Base-by-base conservation (phyloP, 2,888 invertebrate genomes). In the Pyrocoelia pectoralis region DNA sequence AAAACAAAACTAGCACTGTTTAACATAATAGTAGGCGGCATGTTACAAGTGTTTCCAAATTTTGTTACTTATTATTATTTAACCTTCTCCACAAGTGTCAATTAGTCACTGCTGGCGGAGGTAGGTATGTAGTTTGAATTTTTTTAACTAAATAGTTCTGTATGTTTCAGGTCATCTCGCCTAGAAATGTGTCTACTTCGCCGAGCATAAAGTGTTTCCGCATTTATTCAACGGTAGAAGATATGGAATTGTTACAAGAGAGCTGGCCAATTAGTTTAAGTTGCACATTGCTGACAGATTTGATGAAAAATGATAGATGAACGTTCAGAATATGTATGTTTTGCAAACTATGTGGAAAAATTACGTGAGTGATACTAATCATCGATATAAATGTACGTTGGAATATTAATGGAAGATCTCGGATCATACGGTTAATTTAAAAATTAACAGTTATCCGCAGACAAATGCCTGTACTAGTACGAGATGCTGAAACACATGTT, bases 401-500 rank as follows among this genome's bases (percentile, higher is more conserved):
- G 24, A 24, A 50, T 51, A 55, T 24, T 61, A 52, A 50, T 43
- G 43, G 53, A 52, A 52, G 57, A 19, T 52, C 55, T 24, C 40
- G 40, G 46, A 56, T 56, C 61, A n/a, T 52, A 56, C 52, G 41
- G 49, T 48, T 56, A 53, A 57, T 61, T 61, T 1, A 54, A 49
- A 54, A 52, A 62, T 57, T 53, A 57, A 41, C 53, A 53, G 38
- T 33, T 53, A 49, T 63, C 51, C 53, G 62, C 51, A 38, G 61
- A 59, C 67, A 63, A 67, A 65, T 65, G 68, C 59, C 66, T 76
- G 79, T 83, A 83, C 83, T 82, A 80, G 80, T 79, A 78, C 76
- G 75, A 76, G 81, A 90, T 90, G 90, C 86, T 90, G 86, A 90
- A 90, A 83, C 90, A 90, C 84, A 89, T 89, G 80, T 84, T 84